Conservation (phyloP, 1,140 invertebrate species). For the Calephelis virginiensis region DNA sequence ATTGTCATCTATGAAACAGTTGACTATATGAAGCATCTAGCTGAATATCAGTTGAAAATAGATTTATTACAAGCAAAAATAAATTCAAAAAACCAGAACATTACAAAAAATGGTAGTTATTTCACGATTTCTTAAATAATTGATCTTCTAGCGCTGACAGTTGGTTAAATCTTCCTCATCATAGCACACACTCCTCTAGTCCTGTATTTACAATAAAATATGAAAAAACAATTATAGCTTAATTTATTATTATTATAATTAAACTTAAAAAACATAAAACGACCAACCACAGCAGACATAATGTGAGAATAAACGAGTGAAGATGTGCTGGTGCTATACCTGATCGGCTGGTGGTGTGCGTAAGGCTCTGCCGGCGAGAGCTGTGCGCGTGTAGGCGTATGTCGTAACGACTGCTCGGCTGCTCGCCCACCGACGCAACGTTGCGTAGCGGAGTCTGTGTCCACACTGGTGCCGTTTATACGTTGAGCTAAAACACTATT, state of each 20-base stretch:
- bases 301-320: constrained; percentile 21
- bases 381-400: constrained; percentile 55
- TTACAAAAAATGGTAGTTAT: too few species aligned
- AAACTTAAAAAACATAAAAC: not conserved
- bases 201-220: not conserved
- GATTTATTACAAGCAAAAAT: too few species aligned
- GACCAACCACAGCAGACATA: not conserved
- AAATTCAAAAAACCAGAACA: too few species aligned
- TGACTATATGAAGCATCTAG: too few species aligned
- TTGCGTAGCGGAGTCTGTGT: constrained; percentile 43
- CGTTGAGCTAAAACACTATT: not conserved
- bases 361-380: constrained; percentile 30
- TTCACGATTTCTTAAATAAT: too few species aligned
- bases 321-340: constrained; percentile 51
- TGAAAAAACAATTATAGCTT: not conserved
- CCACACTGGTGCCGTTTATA: constrained; percentile 37
- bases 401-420: constrained; percentile 56
- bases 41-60: too few species aligned
- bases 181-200: too few species aligned
- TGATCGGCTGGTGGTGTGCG: constrained; percentile 42
- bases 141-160: too few species aligned
- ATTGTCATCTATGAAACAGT: too few species aligned
- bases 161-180: too few species aligned
- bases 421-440: constrained; percentile 50
- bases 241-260: too few species aligned